Base-by-base conservation (phyloP, 2,113 vertebrate species). In the Anolis sagrei region DNA sequence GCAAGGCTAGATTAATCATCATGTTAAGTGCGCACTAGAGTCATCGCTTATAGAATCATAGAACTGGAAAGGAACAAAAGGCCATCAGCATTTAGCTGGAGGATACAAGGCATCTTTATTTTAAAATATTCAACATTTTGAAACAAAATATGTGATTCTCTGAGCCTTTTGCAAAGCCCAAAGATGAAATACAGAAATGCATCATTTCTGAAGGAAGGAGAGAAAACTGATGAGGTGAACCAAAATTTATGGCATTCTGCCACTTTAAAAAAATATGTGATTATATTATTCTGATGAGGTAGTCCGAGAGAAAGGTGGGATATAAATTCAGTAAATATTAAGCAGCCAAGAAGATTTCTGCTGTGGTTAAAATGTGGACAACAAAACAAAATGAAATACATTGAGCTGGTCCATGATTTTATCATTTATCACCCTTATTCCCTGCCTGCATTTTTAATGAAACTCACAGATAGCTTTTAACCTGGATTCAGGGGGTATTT, bases 1-100 rank as follows among this genome's bases (percentile, higher is more conserved):
- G 62, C 61, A 70, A 44, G n/a, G 19, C 16, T 19, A 49, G 79
- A 70, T 81, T 81, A 70, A 51, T 81, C 66, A 81, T 51, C 48
- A 32, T 69, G 68, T 23, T 70, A 49, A 51, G 29, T 27, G 29
- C 2, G 27, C n/a, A 70, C 19, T 13, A 72, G 29, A 70, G n/a
- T 29, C 34, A 49, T 14, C 14, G 21, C 21, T 39, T 32, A 16
- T 25, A 70, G 64, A 48, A 51, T n/a, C 64, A 11, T 11, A 68
- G 64, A 27, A 25, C 39, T 69, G 34, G 48, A 39, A 64, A 34
- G 32, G 34, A 81, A 34, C 29, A 51, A 70, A 34, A 49, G 39
- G 39, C 34, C 61, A 39, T 27, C 11, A 79, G 8, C 27, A 19
- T 39, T 5, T 29, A 64, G 77, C 36, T 64, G 34, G 75, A 18